These are phyloP conservation scores for Hyla sarda DNA, from an alignment of 2,113 vertebrate genomes.

Conservation along the genomic window DNA sequence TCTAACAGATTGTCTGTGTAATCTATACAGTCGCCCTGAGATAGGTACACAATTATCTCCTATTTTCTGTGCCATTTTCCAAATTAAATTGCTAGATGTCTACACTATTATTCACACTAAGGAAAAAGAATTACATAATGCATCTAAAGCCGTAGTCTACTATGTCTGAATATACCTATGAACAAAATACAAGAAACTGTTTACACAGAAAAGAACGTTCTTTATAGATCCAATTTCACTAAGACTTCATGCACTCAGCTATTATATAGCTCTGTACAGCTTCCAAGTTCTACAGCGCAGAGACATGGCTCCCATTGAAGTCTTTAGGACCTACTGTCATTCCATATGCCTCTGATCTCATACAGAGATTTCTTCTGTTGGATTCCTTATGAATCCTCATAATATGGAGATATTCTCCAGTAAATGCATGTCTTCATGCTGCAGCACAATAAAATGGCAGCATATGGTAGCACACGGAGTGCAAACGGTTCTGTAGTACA, in stretches of 20 bases:
- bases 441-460: not conserved
- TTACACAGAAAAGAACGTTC: not conserved
- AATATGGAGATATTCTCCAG: not conserved
- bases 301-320: not conserved
- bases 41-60: slow-evolving; percentile 33
- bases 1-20: slow-evolving; percentile 50
- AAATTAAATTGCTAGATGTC: slow-evolving; percentile 21
- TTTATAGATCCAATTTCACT: not conserved
- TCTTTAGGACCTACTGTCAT: not conserved
- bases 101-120: slow-evolving; percentile 28
- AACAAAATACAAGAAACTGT: not conserved
- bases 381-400: not conserved
- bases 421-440: not conserved
- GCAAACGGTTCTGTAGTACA: not conserved
- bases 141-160: not conserved
- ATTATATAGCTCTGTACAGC: not conserved
- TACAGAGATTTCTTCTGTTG: not conserved
- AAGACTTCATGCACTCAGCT: not conserved
- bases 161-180: not conserved
- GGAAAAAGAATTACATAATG: slow-evolving; percentile 23
- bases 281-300: not conserved
- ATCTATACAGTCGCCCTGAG: slow-evolving; percentile 21
- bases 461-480: not conserved
- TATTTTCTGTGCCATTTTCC: slow-evolving; percentile 36
- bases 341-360: not conserved